Evolutionary conservation across 2,888 invertebrate genomes (phyloP).

Genomic region (Scaptomyza reducta): DNA sequence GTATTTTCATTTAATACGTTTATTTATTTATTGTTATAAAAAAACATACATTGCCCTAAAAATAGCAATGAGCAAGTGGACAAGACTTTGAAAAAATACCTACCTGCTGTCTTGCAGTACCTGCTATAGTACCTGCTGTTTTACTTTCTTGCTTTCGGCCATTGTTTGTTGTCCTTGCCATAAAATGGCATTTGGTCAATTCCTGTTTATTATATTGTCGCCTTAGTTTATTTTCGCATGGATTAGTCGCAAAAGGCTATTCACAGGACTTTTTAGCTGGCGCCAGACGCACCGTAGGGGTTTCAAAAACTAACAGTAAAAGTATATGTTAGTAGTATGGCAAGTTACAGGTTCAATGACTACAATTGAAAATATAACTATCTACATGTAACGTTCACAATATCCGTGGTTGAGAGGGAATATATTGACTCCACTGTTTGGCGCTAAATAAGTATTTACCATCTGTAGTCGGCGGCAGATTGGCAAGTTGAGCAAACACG

Average conservation of each 20-base stretch:
- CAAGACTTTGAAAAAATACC: not conserved
- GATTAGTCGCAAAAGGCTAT: constrained; percentile 51
- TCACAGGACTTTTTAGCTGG: constrained; percentile 57
- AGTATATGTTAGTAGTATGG: too few species aligned
- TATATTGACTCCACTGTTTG: constrained; percentile 21
- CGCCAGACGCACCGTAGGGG: constrained; percentile 70
- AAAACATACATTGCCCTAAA: not conserved
- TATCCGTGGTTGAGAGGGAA: not conserved
- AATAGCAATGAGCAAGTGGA: not conserved
- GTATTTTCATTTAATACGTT: not conserved
- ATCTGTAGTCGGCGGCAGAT: constrained; percentile 5
- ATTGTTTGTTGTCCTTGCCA: constrained; percentile 45
- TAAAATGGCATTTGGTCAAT: constrained; percentile 53
- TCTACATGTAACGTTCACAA: not conserved
- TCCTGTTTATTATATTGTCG: constrained; percentile 42
- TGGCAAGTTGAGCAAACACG: constrained; percentile 30
- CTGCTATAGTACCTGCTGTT: constrained; percentile 38
- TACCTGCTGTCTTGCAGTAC: constrained; percentile 47
- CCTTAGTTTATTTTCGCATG: constrained; percentile 32
- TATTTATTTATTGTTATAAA: not conserved
- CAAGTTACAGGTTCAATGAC: constrained; percentile 35
- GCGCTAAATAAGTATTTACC: constrained; percentile 29
- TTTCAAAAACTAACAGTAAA: constrained; percentile 9
- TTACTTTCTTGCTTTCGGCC: constrained; percentile 41
- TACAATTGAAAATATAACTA: constrained; percentile 18